Base-by-base conservation (phyloP, 2,797 vertebrate genomes). In the Enteromius treurensis region DNA sequence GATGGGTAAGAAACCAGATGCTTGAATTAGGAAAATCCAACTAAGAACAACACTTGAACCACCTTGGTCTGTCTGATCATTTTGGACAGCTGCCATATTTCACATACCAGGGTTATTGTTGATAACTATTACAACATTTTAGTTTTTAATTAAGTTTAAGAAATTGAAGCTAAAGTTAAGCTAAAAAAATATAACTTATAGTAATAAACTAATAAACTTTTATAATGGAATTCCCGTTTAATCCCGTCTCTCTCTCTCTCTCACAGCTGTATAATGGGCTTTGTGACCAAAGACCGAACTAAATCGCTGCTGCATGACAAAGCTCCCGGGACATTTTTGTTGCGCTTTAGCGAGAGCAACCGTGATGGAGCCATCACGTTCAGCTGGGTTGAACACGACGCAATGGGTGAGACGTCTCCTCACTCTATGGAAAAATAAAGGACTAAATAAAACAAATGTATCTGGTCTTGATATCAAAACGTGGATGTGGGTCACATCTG, bases 321-420 rank as follows among this genome's bases (percentile, higher is more conserved):
- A 88, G 88, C 29, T 1, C 89, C 91, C 0, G 98, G 98, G 5
- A 99, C 96, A 0, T 99, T 99, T 88, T 91, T 99, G 86, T 88
- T 99, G 45, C 95, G 98, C 26, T 99, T 99, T 87, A 99, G 98
- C 0, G 98, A 99, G 92, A 98, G 95, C 91, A 96, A 90, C 90
- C 94, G 84, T 75, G 97, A 99, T 0, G 98, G 98, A 53, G 98
- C 97, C 53, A 96, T 99, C 91, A 97, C 95, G 0, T 97, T 98
- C 90, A 99, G 97, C 32, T 99, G 97, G 97, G 93, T 95, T 0
- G 95, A 95, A 6, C 88, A 88, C 53, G 80, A 86, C 23, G 1
- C 49, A 7, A 90, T 75, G 0, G 82, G 90, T 90, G 47, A 67
- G 91, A 87, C 86, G 37, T 0, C 79, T 84, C 42, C n/a, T 37